phyloP scores from a whole-genome alignment of 2,113 vertebrate species.

The Austrofundulus limnaeus region DNA sequence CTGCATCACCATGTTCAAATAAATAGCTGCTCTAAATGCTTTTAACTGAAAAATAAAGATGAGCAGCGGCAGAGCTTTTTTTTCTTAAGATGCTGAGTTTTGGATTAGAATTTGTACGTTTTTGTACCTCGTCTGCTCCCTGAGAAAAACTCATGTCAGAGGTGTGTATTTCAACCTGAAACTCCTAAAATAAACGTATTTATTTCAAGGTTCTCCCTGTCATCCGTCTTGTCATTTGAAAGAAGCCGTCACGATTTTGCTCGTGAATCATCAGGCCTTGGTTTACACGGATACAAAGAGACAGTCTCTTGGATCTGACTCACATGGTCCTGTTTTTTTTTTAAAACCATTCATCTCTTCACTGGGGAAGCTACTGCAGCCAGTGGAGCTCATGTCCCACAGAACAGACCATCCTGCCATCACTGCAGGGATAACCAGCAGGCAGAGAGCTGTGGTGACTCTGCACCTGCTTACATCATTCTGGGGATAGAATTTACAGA shows the following conservation, averaged over 20 bases:
- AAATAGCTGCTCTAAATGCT: slow-evolving; percentile 60
- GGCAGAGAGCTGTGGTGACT: slow-evolving; percentile 8
- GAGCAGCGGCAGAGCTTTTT: slow-evolving; percentile 4
- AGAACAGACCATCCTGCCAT: slow-evolving; percentile 43
- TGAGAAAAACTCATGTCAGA: slow-evolving; percentile 15
- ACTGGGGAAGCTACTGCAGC: slow-evolving; percentile 36
- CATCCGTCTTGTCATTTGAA: slow-evolving; percentile 36
- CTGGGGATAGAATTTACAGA: too few relatives aligned
- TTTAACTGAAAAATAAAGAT: slow-evolving; percentile 45
- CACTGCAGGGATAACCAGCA: slow-evolving; percentile 44
- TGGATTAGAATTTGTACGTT: slow-evolving; percentile 11
- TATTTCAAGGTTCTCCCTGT: slow-evolving; percentile 17
- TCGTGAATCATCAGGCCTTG: slow-evolving; percentile 53
- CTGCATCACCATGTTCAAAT: slow-evolving; percentile 60
- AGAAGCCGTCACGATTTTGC: slow-evolving; percentile 35
- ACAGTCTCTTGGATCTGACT: slow-evolving; percentile 50
- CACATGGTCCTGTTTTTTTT: slow-evolving; percentile 44
- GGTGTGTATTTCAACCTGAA: slow-evolving; percentile 33
- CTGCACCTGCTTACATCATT: too few relatives aligned
- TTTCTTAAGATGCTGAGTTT: slow-evolving; percentile 18
- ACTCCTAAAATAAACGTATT: slow-evolving; percentile 34
- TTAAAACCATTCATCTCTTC: slow-evolving; percentile 37
- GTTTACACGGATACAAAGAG: slow-evolving; percentile 58
- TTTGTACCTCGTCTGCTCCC: slow-evolving; percentile 1
- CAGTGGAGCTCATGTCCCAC: slow-evolving; percentile 22